Base-by-base conservation (phyloP, 2,113 vertebrate genomes). In the Globicephala melas region DNA sequence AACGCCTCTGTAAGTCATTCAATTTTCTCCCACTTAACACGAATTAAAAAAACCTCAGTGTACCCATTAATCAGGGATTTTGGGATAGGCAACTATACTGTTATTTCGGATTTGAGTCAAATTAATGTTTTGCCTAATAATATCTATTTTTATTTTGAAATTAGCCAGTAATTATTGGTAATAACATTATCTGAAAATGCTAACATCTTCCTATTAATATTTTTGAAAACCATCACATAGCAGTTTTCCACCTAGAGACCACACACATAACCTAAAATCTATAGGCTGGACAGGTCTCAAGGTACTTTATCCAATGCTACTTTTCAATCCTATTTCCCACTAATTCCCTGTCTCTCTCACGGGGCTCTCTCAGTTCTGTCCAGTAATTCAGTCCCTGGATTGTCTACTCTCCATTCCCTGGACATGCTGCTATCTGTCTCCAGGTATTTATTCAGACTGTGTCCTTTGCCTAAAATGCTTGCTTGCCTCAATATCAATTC, bases 121-220 rank as follows among this genome's bases (percentile, higher is more conserved):
- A 62, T 71, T 62, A 86, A 58, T 55, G 73, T 13, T 79, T 85
- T 23, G 20, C 14, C 53, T 41, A 58, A 38, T 63, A 21, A 63
- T 82, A 14, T 62, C 8, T 76, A n/a, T 50, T 44, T 81, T 95
- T 92, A 71, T 67, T 89, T 97, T 20, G 62, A 95, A 71, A 95
- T 18, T 50, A 91, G 38, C 26, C 10, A 41, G 28, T 77, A 82
- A 28, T 79, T 74, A 55, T 38, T 68, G 28, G 3, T 76, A 96
- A 33, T 96, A 77, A 86, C 26, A 38, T 55, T 58, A 53, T 15
- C 20, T 65, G 26, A 70, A 12, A 41, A 63, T 82, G 44, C 5
- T 47, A 31, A n/a, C 36, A 20, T 28, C 18, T 79, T 95, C 14
- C 12, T 74, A 44, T 21, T 58, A 58, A 58, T 58, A 58, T 53